These are phyloP conservation scores for Bilobella aurantiaca DNA, from an alignment of 1,140 invertebrate genomes.

Conservation along the genomic window DNA sequence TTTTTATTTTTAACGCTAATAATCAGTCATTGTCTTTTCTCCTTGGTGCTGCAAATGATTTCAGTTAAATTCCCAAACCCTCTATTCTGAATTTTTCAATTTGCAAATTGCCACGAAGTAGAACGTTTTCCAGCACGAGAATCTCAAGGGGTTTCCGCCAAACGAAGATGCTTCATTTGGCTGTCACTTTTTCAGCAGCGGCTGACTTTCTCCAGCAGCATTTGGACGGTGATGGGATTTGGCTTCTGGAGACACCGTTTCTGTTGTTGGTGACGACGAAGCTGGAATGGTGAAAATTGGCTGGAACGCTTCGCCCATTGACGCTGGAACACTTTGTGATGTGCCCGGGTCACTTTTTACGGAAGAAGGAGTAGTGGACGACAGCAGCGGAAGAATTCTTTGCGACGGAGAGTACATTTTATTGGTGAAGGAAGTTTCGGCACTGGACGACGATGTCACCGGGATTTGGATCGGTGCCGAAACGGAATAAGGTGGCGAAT, in stretches of 20 bases:
- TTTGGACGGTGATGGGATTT: constrained; percentile 10
- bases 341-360: constrained; percentile 15
- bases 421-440: background rate
- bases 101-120: too few relatives aligned
- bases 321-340: background rate
- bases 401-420: background rate
- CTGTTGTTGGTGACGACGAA: constrained; percentile 1
- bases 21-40: too few relatives aligned
- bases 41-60: too few relatives aligned
- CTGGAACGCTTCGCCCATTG: background rate
- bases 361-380: constrained; percentile 13
- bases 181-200: constrained; percentile 28
- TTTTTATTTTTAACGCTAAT: too few relatives aligned
- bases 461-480: constrained; percentile 10
- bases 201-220: constrained; percentile 27
- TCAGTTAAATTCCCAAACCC: too few relatives aligned
- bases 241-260: too few relatives aligned
- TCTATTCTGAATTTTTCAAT: too few relatives aligned
- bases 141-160: too few relatives aligned
- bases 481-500: too few relatives aligned
- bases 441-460: constrained; percentile 5
- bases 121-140: too few relatives aligned
- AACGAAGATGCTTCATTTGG: background rate
- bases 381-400: constrained; percentile 17
- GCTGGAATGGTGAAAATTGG: constrained; percentile 15